Percentiles rank a stretch among this genome's conserved stretches.
Evolutionary conservation across 37 sponge, comb jelly and placozoan species (phyloP).

Genomic region (Aplysina aerophoba): DNA sequence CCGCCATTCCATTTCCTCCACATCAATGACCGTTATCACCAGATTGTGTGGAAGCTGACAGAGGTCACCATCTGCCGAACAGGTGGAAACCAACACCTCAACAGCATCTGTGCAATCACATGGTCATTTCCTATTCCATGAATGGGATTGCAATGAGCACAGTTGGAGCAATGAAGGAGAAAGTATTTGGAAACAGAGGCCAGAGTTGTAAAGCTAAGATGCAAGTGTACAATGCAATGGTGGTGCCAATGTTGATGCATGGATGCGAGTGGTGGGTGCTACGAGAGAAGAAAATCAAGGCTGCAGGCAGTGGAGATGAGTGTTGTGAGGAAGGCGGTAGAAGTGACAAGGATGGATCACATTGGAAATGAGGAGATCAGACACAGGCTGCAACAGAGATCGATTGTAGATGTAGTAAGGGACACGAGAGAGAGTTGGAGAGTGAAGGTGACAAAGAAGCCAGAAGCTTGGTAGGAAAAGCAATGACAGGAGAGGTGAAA

Average conservation of each 20-base stretch:
- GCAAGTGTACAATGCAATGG: slow-evolving; percentile 21
- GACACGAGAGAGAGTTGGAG: slow-evolving; percentile 21
- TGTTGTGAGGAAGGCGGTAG: slow-evolving; percentile 12
- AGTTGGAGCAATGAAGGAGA: slow-evolving; percentile 31
- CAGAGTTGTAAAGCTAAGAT: slow-evolving; percentile 26
- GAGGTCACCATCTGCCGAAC: too few species aligned
- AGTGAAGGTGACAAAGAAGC: slow-evolving; percentile 1
- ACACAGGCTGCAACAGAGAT: background rate
- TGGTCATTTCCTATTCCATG: too few species aligned
- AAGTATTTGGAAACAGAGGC: slow-evolving; percentile 29
- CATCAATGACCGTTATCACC: too few species aligned
- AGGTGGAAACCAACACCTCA: too few species aligned
- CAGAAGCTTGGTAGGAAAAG: background rate
- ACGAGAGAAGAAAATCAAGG: slow-evolving; percentile 12
- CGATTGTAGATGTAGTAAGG: background rate
- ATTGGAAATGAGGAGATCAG: slow-evolving; percentile 13
- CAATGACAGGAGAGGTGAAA: slow-evolving; percentile 4
- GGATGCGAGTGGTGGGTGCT: slow-evolving; percentile 22
- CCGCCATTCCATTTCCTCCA: too few species aligned
- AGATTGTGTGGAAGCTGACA: too few species aligned
- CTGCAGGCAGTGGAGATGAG: too few species aligned
- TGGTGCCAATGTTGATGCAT: slow-evolving; percentile 26
- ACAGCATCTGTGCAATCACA: too few species aligned
- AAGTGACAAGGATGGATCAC: slow-evolving; percentile 21
- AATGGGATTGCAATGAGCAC: slow-evolving; percentile 26